phyloP scores from a whole-genome alignment of 2,888 invertebrate species.

The Cheilosia scutellata region DNA sequence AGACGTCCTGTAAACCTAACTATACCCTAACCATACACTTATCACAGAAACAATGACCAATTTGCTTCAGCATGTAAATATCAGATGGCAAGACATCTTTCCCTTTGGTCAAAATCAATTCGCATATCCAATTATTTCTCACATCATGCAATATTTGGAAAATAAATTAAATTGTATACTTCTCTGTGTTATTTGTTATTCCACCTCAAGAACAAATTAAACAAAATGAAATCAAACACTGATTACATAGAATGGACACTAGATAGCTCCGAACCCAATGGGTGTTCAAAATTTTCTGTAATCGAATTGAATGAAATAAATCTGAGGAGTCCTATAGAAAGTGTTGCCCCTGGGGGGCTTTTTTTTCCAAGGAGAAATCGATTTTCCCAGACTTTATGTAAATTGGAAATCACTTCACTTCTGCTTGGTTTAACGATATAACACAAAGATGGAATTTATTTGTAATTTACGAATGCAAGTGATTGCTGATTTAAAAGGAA shows the following conservation, averaged over 20 bases:
- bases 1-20: no score
- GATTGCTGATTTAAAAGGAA: no score
- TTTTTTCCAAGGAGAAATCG: neutral
- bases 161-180: no score
- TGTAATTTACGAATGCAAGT: no score
- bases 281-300: neutral
- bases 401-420: neutral
- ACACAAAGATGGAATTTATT: conserved; percentile 4
- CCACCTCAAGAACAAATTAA: conserved; percentile 4
- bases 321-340: neutral
- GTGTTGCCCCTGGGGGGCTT: neutral
- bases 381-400: neutral
- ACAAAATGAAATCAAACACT: neutral
- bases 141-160: no score
- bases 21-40: no score
- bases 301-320: neutral
- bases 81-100: no score
- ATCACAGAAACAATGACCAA: no score
- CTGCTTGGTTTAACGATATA: neutral
- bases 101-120: no score
- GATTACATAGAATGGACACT: neutral
- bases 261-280: neutral
- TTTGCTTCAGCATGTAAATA: no score
- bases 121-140: no score
- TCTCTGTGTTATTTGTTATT: neutral